phyloP scores from a whole-genome alignment of 1,140 invertebrate genomes.

The Drosophila pectinifera region DNA sequence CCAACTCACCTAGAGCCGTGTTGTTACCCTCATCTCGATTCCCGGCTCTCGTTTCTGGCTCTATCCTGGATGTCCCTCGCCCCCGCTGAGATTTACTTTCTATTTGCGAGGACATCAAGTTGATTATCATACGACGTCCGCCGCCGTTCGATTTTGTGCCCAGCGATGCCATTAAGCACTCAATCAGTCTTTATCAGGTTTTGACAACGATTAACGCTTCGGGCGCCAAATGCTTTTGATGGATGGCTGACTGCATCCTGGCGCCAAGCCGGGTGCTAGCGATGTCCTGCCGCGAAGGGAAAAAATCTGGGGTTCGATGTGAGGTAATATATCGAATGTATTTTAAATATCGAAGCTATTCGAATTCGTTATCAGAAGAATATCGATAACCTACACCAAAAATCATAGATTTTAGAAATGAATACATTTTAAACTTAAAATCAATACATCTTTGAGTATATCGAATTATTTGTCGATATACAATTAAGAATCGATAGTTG shows the following conservation, averaged over 20 bases:
- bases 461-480: not conserved
- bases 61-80: not conserved
- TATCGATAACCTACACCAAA: too few species aligned
- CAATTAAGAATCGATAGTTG: not conserved
- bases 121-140: constrained; percentile 56
- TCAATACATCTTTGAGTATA: not conserved
- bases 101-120: constrained; percentile 52
- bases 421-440: too few species aligned
- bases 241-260: constrained; percentile 71
- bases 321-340: not conserved
- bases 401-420: too few species aligned
- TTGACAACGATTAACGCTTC: constrained; percentile 81
- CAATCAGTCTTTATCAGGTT: constrained; percentile 84
- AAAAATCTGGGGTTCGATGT: not conserved
- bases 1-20: constrained; percentile 34
- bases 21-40: constrained; percentile 17
- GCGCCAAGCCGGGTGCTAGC: constrained; percentile 1
- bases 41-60: not conserved
- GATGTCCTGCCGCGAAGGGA: not conserved
- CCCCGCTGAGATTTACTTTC: constrained; percentile 41
- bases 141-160: constrained; percentile 22
- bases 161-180: constrained; percentile 78
- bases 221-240: constrained; percentile 79
- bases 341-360: too few species aligned
- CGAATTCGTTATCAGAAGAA: too few species aligned